phyloP scores from a whole-genome alignment of 2,113 vertebrate species.

The Mirounga angustirostris region DNA sequence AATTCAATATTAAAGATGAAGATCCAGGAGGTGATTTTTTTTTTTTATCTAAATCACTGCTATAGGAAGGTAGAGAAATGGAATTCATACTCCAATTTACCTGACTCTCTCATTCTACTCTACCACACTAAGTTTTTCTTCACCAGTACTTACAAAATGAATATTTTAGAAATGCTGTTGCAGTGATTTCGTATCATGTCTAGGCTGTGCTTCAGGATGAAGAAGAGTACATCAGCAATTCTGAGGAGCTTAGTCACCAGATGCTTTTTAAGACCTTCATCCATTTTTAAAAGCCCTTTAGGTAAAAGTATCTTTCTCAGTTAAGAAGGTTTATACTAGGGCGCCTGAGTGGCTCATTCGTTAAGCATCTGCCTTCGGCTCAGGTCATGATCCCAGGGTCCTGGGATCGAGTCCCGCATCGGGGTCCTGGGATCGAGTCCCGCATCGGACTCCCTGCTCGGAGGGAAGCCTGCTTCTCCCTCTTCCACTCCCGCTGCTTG shows the following conservation, averaged over 20 bases:
- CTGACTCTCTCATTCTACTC: neutral
- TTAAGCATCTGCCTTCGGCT: too few relatives aligned
- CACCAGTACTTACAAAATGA: neutral
- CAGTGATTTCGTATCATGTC: neutral
- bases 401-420: too few relatives aligned
- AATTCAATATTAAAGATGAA: neutral
- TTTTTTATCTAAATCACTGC: neutral
- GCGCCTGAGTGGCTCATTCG: too few relatives aligned
- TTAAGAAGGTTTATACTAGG: neutral
- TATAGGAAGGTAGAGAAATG: neutral
- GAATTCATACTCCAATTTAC: neutral
- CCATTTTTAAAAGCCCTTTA: neutral
- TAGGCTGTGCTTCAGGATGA: neutral
- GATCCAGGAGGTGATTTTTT: neutral
- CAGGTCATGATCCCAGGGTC: too few relatives aligned
- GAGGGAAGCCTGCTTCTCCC: too few relatives aligned
- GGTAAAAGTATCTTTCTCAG: slow-evolving; percentile 43
- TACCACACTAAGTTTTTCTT: neutral
- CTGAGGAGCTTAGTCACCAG: neutral
- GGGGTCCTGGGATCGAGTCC: too few relatives aligned
- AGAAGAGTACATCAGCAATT: neutral
- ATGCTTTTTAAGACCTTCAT: slow-evolving; percentile 22
- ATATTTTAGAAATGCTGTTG: neutral
- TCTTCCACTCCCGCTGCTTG: too few relatives aligned
- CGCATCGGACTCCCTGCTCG: too few relatives aligned